Base-by-base conservation (phyloP, 2,113 vertebrate genomes). In the Aegypius monachus region DNA sequence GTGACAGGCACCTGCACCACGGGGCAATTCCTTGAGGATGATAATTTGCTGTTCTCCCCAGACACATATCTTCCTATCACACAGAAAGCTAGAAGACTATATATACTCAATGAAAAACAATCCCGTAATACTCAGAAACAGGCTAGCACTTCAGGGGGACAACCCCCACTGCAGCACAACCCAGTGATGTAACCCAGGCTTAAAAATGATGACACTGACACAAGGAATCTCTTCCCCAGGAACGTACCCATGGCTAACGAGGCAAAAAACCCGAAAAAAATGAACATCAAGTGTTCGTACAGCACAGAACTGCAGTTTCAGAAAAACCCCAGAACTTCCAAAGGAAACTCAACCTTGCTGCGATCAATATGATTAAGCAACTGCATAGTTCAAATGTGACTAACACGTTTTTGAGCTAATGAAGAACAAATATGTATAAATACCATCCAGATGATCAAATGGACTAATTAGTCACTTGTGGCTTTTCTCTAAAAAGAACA, bases 351-450 rank as follows among this genome's bases (percentile, higher is more conserved):
- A 94, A 27, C 90, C 68, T 78, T 83, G 89, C 88, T 95, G 93
- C 93, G 96, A 93, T 97, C 97, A 86, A 71, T 82, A 55, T 70
- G 96, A 98, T 94, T 93, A 97, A 97, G 97, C 97, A 88, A 95
- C 96, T 81, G 94, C 81, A 71, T 26, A 72, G 96, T 94, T 96
- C 96, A 97, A 92, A 96, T 94, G 94, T 91, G 97, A 98, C 97
- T 97, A 97, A 96, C 95, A 88, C 23, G 83, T 84, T 96, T 94
- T 47, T 47, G 78, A 95, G 97, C 93, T 97, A 96, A 98, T 94
- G 97, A 97, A 97, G 97, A 98, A 97, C 96, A 98, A 98, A 98
- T 97, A 97, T 93, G 96, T 95, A 97, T 96, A 97, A 98, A 98
- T 94, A 98, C 86, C 97, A 97, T 94, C 95, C 93, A 85, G 95